A percentile compares a stretch with the other conserved stretches of the same genome.
phyloP scores from a whole-genome alignment of 2,113 vertebrate species.

The Daubentonia madagascariensis region DNA sequence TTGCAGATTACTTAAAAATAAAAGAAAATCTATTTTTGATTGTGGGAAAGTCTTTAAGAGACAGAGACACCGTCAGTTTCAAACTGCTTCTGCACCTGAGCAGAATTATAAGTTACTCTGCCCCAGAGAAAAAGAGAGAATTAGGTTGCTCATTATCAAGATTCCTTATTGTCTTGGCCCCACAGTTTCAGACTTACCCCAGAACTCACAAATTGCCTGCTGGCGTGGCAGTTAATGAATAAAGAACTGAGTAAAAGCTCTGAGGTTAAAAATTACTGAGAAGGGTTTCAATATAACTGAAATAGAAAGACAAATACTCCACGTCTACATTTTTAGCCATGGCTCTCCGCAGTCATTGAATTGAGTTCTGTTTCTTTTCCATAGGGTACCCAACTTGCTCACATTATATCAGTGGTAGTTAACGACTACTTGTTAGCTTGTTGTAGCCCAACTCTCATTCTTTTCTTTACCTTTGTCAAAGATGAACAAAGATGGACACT shows the following conservation, averaged over 20 bases:
- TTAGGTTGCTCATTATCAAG: conserved; percentile 22
- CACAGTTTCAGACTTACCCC: background rate
- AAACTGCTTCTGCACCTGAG: conserved; percentile 58
- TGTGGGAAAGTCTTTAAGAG: conserved; percentile 62
- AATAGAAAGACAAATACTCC: background rate
- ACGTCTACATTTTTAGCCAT: background rate
- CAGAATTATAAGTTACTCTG: conserved; percentile 40
- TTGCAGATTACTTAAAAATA: conserved; percentile 46
- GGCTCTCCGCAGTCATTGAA: background rate
- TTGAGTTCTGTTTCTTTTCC: background rate
- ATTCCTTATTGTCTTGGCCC: background rate
- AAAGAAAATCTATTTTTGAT: conserved; percentile 69
- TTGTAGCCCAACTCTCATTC: background rate
- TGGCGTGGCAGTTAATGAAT: conserved; percentile 14
- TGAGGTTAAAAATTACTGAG: conserved; percentile 38
- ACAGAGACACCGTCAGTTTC: conserved; percentile 35
- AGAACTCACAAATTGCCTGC: conserved; percentile 25
- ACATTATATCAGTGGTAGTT: background rate
- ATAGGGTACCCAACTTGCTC: background rate
- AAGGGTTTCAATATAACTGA: background rate
- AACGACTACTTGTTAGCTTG: background rate
- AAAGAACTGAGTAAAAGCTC: conserved; percentile 28
- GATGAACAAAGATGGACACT: background rate
- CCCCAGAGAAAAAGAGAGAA: background rate
- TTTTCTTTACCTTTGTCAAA: background rate